Conservation (phyloP, 2,113 vertebrate species). For the Pionites leucogaster region DNA sequence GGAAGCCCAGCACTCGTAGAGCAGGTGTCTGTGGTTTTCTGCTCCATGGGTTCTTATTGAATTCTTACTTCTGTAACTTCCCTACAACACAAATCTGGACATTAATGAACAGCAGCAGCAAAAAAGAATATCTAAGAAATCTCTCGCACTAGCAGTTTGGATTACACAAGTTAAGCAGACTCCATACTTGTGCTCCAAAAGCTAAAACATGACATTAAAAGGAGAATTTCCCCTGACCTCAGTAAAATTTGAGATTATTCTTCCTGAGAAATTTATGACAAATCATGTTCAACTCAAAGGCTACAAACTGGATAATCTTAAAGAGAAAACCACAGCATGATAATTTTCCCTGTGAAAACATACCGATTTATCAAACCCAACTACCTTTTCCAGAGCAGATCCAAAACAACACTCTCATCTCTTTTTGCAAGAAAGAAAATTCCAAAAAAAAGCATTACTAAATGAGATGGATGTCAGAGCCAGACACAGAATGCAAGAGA, state of each 20-base stretch:
- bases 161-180: background rate
- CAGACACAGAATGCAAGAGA: background rate
- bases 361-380: background rate
- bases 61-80: conserved; percentile 92
- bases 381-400: background rate
- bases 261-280: background rate
- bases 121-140: background rate
- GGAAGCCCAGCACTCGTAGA: conserved; percentile 94
- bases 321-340: background rate
- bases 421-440: background rate
- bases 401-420: background rate
- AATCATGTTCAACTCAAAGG: background rate
- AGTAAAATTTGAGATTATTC: background rate
- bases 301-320: background rate
- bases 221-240: background rate
- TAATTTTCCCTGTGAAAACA: background rate
- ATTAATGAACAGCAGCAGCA: background rate
- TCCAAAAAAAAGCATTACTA: background rate
- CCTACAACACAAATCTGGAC: conserved; percentile 74
- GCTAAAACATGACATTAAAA: background rate
- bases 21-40: conserved; percentile 90
- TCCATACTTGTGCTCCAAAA: background rate
- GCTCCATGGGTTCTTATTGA: conserved; percentile 89
- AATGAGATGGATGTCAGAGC: background rate
- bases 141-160: background rate